These are phyloP conservation scores for Drosophila engyochracea DNA, from an alignment of 2,888 invertebrate genomes.

Conservation along the genomic window DNA sequence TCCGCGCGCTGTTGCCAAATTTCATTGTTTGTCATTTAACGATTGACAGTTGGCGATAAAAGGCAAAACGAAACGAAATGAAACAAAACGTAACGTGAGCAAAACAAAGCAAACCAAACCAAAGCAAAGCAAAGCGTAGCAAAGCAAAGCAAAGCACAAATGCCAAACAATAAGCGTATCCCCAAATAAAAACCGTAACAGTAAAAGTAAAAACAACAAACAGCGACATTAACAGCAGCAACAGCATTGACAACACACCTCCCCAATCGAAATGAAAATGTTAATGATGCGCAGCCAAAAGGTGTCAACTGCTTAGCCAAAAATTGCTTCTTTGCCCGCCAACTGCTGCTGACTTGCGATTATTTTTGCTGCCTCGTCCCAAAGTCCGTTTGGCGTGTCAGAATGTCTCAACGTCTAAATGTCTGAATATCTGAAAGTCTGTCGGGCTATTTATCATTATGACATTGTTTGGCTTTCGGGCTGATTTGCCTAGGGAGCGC, in stretches of 20 bases:
- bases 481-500: slow-evolving; percentile 70
- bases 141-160: slow-evolving; percentile 13
- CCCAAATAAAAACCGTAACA: slow-evolving; percentile 32
- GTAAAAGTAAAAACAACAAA: slow-evolving; percentile 13
- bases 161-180: slow-evolving; percentile 39
- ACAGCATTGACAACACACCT: slow-evolving; percentile 24
- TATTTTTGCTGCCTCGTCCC: slow-evolving; percentile 21
- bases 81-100: slow-evolving; percentile 34
- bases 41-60: slow-evolving; percentile 78
- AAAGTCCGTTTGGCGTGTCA: slow-evolving; percentile 1
- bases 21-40: slow-evolving; percentile 81
- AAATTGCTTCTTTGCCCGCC: slow-evolving; percentile 44
- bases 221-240: slow-evolving; percentile 20
- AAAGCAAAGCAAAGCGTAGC: neutral
- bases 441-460: slow-evolving; percentile 76
- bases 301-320: slow-evolving; percentile 70
- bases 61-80: slow-evolving; percentile 28
- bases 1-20: slow-evolving; percentile 57
- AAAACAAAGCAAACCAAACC: slow-evolving; percentile 39
- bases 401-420: neutral
- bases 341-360: slow-evolving; percentile 34
- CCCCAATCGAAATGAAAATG: slow-evolving; percentile 68
- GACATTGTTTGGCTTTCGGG: slow-evolving; percentile 64
- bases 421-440: slow-evolving; percentile 21
- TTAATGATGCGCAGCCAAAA: slow-evolving; percentile 69